Evolutionary conservation across 1,140 invertebrate genomes (phyloP).

Genomic region (Drosophila repleta): DNA sequence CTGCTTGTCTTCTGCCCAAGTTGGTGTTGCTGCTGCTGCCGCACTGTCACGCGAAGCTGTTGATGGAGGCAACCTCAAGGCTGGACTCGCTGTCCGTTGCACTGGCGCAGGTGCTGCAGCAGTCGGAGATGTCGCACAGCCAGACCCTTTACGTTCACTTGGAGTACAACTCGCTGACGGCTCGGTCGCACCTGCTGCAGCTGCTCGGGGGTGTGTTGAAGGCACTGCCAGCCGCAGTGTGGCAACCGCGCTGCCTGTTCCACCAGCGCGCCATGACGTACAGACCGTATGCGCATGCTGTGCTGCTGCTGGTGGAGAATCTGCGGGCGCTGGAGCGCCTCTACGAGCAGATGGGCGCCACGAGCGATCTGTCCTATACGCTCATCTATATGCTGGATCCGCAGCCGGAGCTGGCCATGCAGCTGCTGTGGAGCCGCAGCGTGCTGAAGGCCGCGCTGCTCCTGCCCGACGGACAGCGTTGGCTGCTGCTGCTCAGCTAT

Average conservation of each 20-base stretch:
- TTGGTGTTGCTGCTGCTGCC: background rate
- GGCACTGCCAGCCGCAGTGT: background rate
- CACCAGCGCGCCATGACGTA: constrained; percentile 39
- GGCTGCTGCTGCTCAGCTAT: constrained; percentile 56
- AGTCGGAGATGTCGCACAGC: constrained; percentile 52
- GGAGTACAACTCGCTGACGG: constrained; percentile 16
- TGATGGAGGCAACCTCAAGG: background rate
- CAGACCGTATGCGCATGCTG: constrained; percentile 52
- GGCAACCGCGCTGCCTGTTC: constrained; percentile 24
- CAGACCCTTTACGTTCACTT: constrained; percentile 50
- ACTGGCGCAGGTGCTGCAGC: constrained; percentile 39
- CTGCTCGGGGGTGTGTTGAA: constrained; percentile 32
- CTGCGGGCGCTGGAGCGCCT: constrained; percentile 34
- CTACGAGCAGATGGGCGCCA: constrained; percentile 42
- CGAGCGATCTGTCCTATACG: constrained; percentile 59
- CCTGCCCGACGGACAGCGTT: background rate
- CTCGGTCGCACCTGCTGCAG: constrained; percentile 23
- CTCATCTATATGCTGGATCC: constrained; percentile 59
- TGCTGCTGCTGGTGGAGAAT: constrained; percentile 57
- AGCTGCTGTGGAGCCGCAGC: constrained; percentile 59
- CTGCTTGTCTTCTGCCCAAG: background rate
- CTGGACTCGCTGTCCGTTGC: constrained; percentile 28
- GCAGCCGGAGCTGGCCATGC: constrained; percentile 26
- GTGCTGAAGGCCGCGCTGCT: constrained; percentile 59
- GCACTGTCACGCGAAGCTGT: constrained; percentile 14